A percentile compares a stretch with the other conserved stretches of the same genome.
Evolutionary conservation across 2,888 invertebrate species (phyloP).

Genomic region (Brenthis ino): DNA sequence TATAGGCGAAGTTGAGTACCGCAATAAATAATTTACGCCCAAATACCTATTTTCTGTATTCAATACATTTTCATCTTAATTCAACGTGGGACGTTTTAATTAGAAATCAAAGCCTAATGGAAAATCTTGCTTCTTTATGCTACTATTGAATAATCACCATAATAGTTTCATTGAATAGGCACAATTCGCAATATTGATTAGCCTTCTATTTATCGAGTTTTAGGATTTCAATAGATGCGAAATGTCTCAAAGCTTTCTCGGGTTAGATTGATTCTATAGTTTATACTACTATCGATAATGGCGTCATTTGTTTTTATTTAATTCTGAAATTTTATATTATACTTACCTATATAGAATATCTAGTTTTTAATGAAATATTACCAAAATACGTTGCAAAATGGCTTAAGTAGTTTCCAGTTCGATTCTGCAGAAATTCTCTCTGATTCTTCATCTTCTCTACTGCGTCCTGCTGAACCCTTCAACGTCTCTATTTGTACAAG

Average conservation of each 20-base stretch:
- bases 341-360: no score
- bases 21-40: conserved; percentile 14
- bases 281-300: not conserved
- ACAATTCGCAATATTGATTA: conserved; percentile 27
- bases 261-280: conserved; percentile 11
- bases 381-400: no score
- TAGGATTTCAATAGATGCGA: conserved; percentile 23
- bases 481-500: no score
- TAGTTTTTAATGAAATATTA: no score
- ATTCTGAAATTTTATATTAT: no score
- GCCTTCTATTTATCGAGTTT: conserved; percentile 29
- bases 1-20: conserved; percentile 1
- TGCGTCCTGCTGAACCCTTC: no score
- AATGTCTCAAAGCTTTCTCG: conserved; percentile 24
- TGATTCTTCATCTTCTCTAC: no score
- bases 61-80: conserved; percentile 20
- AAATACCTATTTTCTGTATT: conserved; percentile 6
- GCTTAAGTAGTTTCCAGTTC: no score
- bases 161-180: conserved; percentile 29
- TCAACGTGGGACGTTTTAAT: conserved; percentile 22
- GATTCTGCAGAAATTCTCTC: no score
- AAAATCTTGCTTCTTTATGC: conserved; percentile 31
- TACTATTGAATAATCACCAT: conserved; percentile 29
- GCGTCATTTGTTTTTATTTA: no score
- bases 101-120: conserved; percentile 26